Evolutionary conservation across 2,888 invertebrate genomes (phyloP), one percentile per base, ranked within the genome.

Genomic region (Lasioglossum vierecki): DNA sequence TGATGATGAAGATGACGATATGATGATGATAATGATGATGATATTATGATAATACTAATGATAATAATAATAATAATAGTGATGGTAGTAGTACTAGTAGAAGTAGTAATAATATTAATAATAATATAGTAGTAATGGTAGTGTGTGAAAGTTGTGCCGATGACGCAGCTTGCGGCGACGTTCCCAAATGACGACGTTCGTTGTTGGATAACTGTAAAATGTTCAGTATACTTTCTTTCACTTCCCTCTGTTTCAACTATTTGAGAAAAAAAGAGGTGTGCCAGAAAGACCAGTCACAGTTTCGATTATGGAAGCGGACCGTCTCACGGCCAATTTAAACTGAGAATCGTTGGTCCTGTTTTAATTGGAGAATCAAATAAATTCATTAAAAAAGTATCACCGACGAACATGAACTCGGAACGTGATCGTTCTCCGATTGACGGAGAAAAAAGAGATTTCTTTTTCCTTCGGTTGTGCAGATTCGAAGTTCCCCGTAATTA

Each of bases 111-210:
- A 63, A 71, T 70, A 79, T 35, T 78, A 79, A 75, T 87, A 66
- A 68, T 82, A 79, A 74, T 60, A 76, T 53, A 76, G 73, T 70
- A 78, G 76, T 75, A 75, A 84, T 87, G 75, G 88, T 90, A 83
- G 88, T 91, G 91, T 91, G 89, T 91, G 88, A 88, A 90, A 93
- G 94, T 95, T 95, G 95, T 95, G 95, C 95, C 95, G 95, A 95
- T 95, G 95, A 95, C 95, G 95, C 95, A 95, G 95, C 94, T 94
- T 94, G 94, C 94, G 93, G 94, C 93, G 94, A 94, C 93, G 93
- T 94, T 94, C 94, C 94, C 94, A 93, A 93, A 93, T 92, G 94
- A 94, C 93, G 94, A 92, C 92, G 92, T 93, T 94, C 93, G 93
- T 93, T 93, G 93, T 93, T 93, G 93, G 92, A 93, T 92, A 92